phyloP scores from a whole-genome alignment of 2,797 vertebrate genomes.

The Bradypodion ventrale region DNA sequence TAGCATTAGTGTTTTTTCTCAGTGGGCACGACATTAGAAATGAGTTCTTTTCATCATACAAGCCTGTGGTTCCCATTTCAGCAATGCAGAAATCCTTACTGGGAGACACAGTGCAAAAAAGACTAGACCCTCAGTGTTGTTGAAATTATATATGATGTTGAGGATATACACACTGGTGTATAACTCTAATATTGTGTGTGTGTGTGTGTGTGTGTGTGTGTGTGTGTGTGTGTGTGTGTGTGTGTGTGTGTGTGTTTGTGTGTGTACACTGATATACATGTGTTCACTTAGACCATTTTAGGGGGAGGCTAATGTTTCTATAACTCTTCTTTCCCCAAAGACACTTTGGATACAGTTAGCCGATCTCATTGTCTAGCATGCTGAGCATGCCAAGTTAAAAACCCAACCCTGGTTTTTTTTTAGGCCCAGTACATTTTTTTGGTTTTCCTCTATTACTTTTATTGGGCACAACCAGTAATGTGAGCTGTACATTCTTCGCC shows the following conservation, averaged over 20 bases:
- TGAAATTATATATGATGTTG: slow-evolving; percentile 63
- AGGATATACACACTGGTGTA: slow-evolving; percentile 35
- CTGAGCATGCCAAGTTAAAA: slow-evolving; percentile 41
- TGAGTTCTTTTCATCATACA: slow-evolving; percentile 81
- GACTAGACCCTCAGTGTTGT: slow-evolving; percentile 61
- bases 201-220: too few relatives aligned
- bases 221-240: too few relatives aligned
- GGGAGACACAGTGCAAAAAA: slow-evolving; percentile 56
- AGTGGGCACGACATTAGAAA: slow-evolving; percentile 85
- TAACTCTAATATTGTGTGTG: slow-evolving; percentile 35
- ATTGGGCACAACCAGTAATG: slow-evolving; percentile 28
- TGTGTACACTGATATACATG: too few relatives aligned
- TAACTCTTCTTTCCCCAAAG: slow-evolving; percentile 51
- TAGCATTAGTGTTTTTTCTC: slow-evolving; percentile 82
- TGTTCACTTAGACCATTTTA: slow-evolving; percentile 56
- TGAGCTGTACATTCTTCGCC: slow-evolving; percentile 37
- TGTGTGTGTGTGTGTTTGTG: too few relatives aligned
- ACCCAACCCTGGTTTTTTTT: slow-evolving; percentile 31
- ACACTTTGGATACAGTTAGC: slow-evolving; percentile 2
- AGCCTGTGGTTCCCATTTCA: slow-evolving; percentile 71
- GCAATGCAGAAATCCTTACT: slow-evolving; percentile 63
- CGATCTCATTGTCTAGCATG: slow-evolving; percentile 42
- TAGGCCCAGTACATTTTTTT: slow-evolving; percentile 40
- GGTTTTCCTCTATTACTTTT: slow-evolving; percentile 11
- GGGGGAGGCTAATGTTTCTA: slow-evolving; percentile 39